Conservation (phyloP, 35 echinoderm and acorn worm species). For the Strongylocentrotus purpuratus region DNA sequence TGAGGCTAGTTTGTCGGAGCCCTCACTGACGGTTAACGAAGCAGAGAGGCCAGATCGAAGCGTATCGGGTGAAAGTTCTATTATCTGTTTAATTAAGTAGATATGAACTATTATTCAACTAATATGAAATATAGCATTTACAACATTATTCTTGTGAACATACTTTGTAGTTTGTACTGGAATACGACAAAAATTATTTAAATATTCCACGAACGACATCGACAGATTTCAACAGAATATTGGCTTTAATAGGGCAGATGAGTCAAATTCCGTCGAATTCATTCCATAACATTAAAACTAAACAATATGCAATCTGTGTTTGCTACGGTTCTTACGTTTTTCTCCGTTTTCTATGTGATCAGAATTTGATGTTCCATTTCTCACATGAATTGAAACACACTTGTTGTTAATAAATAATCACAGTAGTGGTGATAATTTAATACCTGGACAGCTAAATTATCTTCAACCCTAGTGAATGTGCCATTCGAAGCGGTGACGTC, state of each 20-base stretch:
- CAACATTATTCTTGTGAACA: no score
- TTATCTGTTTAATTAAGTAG: neutral
- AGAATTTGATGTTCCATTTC: no score
- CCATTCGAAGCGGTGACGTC: neutral
- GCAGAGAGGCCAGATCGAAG: neutral
- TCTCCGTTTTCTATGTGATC: no score
- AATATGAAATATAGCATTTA: neutral
- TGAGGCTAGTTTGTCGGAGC: neutral
- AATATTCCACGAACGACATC: no score
- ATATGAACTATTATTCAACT: neutral
- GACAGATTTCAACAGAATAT: no score
- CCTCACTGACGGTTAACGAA: neutral
- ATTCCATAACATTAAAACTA: no score
- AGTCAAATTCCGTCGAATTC: no score
- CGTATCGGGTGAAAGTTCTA: neutral
- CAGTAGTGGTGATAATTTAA: neutral
- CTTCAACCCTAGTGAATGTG: neutral
- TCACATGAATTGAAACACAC: neutral
- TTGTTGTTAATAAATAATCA: neutral
- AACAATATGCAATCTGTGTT: no score
- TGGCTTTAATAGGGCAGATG: no score
- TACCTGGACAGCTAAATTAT: slow-evolving; percentile 18
- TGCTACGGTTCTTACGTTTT: no score
- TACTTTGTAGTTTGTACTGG: no score
- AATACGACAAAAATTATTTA: no score